Evolutionary conservation across 1,140 invertebrate genomes (phyloP).

Genomic region (Orchestia grillus): DNA sequence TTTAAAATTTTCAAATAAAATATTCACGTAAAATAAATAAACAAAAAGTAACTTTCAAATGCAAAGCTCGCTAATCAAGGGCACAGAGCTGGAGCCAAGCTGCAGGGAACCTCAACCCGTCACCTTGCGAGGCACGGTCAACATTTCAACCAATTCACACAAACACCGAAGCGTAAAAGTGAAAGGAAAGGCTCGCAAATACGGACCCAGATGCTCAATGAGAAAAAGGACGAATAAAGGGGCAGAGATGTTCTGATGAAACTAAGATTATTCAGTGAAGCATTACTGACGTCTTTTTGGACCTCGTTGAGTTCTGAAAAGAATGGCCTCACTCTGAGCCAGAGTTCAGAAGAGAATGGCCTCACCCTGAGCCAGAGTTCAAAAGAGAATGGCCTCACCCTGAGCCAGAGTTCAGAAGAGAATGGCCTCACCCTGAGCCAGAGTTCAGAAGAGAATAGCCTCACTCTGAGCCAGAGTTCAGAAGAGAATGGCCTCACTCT

Average conservation of each 20-base stretch:
- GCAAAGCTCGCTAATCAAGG: background rate
- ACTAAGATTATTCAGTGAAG: background rate
- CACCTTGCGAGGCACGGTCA: background rate
- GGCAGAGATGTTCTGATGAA: background rate
- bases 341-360: too few relatives aligned
- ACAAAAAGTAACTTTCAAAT: background rate
- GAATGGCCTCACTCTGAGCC: too few relatives aligned
- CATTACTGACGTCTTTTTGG: background rate
- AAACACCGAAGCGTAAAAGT: background rate
- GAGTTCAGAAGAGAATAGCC: too few relatives aligned
- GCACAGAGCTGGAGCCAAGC: background rate
- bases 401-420: too few relatives aligned
- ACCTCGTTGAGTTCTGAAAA: background rate
- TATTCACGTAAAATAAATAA: background rate
- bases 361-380: too few relatives aligned
- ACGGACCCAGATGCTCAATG: background rate
- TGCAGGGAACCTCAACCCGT: background rate
- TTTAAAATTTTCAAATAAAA: background rate
- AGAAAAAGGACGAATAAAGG: background rate
- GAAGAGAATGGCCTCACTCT: too few relatives aligned
- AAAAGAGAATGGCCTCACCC: too few relatives aligned
- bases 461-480: too few relatives aligned
- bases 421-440: too few relatives aligned
- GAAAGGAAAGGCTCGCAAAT: too few relatives aligned
- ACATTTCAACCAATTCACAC: background rate